Conservation (phyloP, 2,797 vertebrate genomes). For the Phalanger gymnotis region DNA sequence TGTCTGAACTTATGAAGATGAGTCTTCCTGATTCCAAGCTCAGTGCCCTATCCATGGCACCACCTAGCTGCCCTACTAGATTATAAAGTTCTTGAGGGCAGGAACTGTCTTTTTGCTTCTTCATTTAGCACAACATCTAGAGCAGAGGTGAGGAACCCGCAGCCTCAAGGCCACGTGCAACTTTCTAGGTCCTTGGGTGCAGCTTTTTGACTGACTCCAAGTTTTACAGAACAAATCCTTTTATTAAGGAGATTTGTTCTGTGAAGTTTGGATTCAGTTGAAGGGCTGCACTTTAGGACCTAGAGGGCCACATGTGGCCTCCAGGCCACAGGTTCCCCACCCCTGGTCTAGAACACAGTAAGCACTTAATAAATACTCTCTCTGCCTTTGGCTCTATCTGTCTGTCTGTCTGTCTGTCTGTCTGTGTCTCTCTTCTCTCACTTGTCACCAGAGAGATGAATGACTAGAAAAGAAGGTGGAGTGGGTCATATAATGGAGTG, state of each 20-base stretch:
- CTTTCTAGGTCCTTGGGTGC: too few species aligned
- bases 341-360: neutral
- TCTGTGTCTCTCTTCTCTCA: neutral
- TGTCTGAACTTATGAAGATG: neutral
- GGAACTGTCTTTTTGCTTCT: neutral
- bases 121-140: neutral
- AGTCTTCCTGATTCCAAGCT: neutral
- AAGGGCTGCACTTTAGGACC: too few species aligned
- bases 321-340: too few species aligned
- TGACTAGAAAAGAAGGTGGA: neutral
- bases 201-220: too few species aligned
- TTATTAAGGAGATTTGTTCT: too few species aligned
- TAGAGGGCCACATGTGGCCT: too few species aligned
- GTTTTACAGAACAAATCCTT: too few species aligned
- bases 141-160: neutral
- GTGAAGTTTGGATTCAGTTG: too few species aligned
- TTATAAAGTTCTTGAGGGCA: neutral
- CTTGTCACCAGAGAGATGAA: neutral
- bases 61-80: neutral
- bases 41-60: neutral
- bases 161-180: too few species aligned
- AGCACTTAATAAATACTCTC: neutral
- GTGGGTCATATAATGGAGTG: neutral
- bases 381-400: neutral
- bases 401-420: neutral